Conservation (phyloP, 2,888 invertebrate species). For the Platypus cylindrus region DNA sequence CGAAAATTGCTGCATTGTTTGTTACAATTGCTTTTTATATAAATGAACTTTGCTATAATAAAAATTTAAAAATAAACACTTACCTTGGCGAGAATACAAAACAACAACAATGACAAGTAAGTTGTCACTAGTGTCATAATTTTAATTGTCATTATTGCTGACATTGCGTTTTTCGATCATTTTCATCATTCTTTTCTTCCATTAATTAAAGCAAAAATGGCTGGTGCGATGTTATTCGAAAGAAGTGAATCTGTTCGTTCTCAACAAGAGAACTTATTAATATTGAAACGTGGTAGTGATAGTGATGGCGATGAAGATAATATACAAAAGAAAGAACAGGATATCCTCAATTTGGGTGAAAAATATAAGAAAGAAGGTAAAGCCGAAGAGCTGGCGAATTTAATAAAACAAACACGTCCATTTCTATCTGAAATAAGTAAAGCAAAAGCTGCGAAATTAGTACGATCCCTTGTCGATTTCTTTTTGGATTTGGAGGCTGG, state of each 20-base stretch:
- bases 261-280: constrained; percentile 64
- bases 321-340: constrained; percentile 85
- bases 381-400: constrained; percentile 80
- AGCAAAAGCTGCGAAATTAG: constrained; percentile 97
- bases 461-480: constrained; percentile 91
- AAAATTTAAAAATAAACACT: too few species aligned
- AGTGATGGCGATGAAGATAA: constrained; percentile 80
- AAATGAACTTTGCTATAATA: too few species aligned
- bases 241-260: constrained; percentile 66
- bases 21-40: too few species aligned
- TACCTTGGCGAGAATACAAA: too few species aligned
- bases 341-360: constrained; percentile 84
- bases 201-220: constrained; percentile 51
- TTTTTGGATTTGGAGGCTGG: constrained; percentile 95
- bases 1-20: too few species aligned
- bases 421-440: constrained; percentile 93
- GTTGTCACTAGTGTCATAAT: too few species aligned
- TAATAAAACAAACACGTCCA: constrained; percentile 91
- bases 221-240: constrained; percentile 84
- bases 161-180: too few species aligned
- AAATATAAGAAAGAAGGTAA: constrained; percentile 87
- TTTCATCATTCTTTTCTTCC: too few species aligned
- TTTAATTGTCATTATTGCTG: too few species aligned
- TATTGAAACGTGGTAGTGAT: constrained; percentile 64
- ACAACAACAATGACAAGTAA: too few species aligned